Percentiles rank a stretch among this genome's conserved stretches.
Evolutionary conservation across 2,113 vertebrate genomes (phyloP).

Genomic region (Nesospiza acunhae): DNA sequence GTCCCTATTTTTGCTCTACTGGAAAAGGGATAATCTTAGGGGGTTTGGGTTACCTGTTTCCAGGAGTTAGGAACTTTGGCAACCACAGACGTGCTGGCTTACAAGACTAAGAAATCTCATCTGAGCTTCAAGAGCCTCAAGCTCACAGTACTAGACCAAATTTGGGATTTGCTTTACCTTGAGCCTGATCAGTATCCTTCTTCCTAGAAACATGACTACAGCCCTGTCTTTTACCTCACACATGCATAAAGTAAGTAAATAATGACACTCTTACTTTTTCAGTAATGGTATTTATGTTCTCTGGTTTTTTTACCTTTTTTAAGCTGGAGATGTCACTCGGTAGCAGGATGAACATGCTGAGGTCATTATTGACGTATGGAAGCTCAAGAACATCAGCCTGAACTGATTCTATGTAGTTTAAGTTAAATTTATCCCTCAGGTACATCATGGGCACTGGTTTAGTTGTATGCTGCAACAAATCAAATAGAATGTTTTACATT

Average conservation of each 20-base stretch:
- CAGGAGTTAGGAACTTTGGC: not conserved
- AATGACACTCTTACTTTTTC: not conserved
- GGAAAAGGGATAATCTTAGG: not conserved
- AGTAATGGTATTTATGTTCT: not conserved
- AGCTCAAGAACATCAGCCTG: conserved; percentile 79
- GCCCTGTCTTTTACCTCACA: not conserved
- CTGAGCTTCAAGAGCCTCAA: not conserved
- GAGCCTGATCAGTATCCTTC: not conserved
- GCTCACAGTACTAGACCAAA: not conserved
- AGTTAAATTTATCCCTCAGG: conserved; percentile 59
- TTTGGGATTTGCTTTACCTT: not conserved
- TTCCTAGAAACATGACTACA: not conserved
- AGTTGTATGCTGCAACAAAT: conserved; percentile 68
- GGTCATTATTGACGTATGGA: conserved; percentile 77
- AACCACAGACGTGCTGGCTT: not conserved
- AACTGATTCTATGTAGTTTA: conserved; percentile 53
- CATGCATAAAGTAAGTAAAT: not conserved
- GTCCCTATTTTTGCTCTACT: not conserved
- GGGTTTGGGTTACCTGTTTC: not conserved
- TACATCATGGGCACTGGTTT: conserved; percentile 81
- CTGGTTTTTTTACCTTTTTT: conserved; percentile 72
- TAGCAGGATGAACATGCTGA: conserved; percentile 87
- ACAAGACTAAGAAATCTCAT: not conserved
- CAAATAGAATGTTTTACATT: not conserved
- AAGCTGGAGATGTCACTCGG: conserved; percentile 69